Percentiles rank a stretch among this genome's conserved stretches.
These are phyloP conservation scores for Apodemus speciosus DNA, from an alignment of 2,113 vertebrate genomes.

Conservation along the genomic window DNA sequence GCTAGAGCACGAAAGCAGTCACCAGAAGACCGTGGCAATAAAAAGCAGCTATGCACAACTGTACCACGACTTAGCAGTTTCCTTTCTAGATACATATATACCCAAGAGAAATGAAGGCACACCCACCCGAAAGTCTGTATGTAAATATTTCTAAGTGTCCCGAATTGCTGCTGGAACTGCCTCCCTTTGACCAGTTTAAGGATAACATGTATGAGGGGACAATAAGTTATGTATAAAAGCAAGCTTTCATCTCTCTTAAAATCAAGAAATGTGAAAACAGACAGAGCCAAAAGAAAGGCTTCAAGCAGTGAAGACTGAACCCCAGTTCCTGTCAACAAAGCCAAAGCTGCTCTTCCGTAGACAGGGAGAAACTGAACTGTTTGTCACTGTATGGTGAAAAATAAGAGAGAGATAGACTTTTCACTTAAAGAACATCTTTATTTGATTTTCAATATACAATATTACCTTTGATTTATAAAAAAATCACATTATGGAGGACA, in stretches of 20 bases:
- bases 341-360: background rate
- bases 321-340: background rate
- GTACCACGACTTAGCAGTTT: background rate
- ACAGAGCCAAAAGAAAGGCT: background rate
- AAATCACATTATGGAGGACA: constrained; percentile 85
- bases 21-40: background rate
- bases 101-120: background rate
- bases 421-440: constrained; percentile 89
- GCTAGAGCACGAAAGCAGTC: background rate
- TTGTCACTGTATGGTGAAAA: background rate
- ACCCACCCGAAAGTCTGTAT: background rate
- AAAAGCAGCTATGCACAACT: background rate
- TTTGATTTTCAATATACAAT: constrained; percentile 87
- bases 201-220: background rate
- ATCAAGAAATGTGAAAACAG: background rate
- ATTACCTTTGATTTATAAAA: constrained; percentile 84
- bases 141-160: background rate
- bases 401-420: constrained; percentile 27
- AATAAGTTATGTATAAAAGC: background rate
- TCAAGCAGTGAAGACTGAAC: background rate
- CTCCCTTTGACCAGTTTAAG: background rate
- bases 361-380: background rate
- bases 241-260: background rate
- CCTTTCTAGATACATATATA: background rate
- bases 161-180: background rate